Evolutionary conservation across 2,113 vertebrate species (phyloP), one percentile per base, ranked within the genome.

Genomic region (Gobiocypris rarus): DNA sequence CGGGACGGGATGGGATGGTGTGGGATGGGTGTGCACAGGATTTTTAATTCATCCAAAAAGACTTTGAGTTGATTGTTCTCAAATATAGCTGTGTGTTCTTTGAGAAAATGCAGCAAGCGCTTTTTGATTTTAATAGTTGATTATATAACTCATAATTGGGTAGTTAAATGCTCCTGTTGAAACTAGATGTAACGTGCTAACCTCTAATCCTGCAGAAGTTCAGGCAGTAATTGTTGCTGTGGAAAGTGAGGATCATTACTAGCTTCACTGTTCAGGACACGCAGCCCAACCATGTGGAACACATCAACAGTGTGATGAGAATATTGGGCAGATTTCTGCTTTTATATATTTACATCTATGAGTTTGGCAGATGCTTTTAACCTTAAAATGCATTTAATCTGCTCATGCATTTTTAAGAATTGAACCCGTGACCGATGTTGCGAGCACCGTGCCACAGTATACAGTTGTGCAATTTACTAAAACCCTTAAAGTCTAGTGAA

Each of bases 141-240:
- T 41, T 69, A 7, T 54, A 0, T 19, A 19, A 54, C 52, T 54
- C 17, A 54, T 54, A 54, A 54, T 54, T 50, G 1, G 14, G 48
- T 15, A 5, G 48, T 50, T 8, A 8, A 54, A 54, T 1, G 3
- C 31, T 31, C 28, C 34, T 38, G 7, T 67, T 67, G 41, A 71
- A 71, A 3, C 5, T 45, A 3, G n/a, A 45, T 24, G 10, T 71
- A 14, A 41, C 15, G 1, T 69, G 31, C 65, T 69, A 17, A 22
- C 31, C 26, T 67, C 7, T 17, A 65, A 8, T 65, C 1, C 61
- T 65, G 28, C 14, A 9, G 63, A 43, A 45, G 69, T 43, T 45
- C 69, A 43, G 34, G 69, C 69, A 14, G 38, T 71, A 14, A 71
- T 71, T 71, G 69, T 71, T 41, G 6, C 38, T 71, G 22, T 71